phyloP scores from a whole-genome alignment of 2,888 invertebrate genomes.

The Drosophila lutescens region DNA sequence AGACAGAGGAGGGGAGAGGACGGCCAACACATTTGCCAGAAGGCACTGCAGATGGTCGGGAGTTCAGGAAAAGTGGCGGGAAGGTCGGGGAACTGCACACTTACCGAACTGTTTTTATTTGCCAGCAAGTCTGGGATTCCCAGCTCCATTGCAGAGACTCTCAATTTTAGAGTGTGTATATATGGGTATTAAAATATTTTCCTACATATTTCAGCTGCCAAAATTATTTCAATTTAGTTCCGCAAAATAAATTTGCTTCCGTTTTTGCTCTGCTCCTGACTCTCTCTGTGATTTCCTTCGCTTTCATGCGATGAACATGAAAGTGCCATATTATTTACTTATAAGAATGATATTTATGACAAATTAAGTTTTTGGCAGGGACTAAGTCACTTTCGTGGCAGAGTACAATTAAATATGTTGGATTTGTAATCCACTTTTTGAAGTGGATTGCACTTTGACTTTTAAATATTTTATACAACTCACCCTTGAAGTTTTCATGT shows the following conservation, averaged over 20 bases:
- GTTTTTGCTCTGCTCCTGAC: conserved; percentile 17
- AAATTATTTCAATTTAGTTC: conserved; percentile 81
- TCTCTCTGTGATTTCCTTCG: conserved; percentile 23
- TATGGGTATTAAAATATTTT: conserved; percentile 67
- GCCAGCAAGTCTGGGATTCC: conserved; percentile 44
- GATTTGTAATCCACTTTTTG: background rate
- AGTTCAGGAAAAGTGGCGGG: conserved; percentile 3
- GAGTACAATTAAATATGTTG: background rate
- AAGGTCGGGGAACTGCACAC: conserved; percentile 14
- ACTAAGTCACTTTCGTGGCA: background rate
- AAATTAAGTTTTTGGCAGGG: conserved; percentile 10
- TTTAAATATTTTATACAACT: background rate
- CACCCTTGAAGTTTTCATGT: no score
- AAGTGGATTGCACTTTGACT: background rate
- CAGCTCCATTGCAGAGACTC: conserved; percentile 27
- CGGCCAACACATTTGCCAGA: conserved; percentile 47
- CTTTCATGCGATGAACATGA: conserved; percentile 51
- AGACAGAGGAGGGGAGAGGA: conserved; percentile 28
- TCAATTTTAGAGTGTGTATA: conserved; percentile 29
- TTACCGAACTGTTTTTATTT: conserved; percentile 58
- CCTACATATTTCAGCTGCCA: conserved; percentile 75
- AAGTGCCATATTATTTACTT: conserved; percentile 55
- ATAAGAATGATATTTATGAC: conserved; percentile 21
- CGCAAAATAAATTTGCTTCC: conserved; percentile 75
- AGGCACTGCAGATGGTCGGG: conserved; percentile 48